Evolutionary conservation across 2,113 vertebrate genomes (phyloP), one percentile per base, ranked within the genome.

Genomic region (Dicentrarchus labrax): DNA sequence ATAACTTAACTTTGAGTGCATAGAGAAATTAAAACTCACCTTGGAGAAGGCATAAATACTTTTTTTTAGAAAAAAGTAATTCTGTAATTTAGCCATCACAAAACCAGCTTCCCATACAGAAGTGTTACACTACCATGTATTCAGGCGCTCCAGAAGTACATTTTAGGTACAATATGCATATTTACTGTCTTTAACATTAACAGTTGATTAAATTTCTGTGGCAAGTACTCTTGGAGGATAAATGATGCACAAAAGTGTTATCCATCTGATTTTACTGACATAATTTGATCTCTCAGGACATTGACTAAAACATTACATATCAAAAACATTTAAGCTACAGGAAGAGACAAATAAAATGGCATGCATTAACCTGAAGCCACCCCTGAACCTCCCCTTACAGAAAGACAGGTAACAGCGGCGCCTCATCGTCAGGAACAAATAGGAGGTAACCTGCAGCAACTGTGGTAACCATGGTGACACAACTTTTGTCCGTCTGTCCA

Each of bases 391-490:
- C 86, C 91, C 85, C 85, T 93, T 93, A 86, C 95, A 96, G 95
- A 91, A 94, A 94, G 90, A 86, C 94, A 94, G 93, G 78, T 94
- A 92, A 79, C 89, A 64, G 68, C 19, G 67, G 67, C 56, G 45
- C 80, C 79, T 87, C 93, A 78, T 85, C 92, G 5, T 88, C 91
- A 66, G 91, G 89, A 89, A 45, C 92, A 87, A 85, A 87, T 87
- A 94, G 90, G 94, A 96, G 96, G 96, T 96, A 96, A 94, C 78
- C 77, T 30, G 71, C 83, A 79, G 64, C 75, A 57, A 60, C 69
- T 67, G 81, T 84, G 88, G 80, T 89, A 86, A 92, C 88, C 80
- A 73, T 78, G 82, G 83, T 89, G 88, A 92, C 77, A 82, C 60
- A 59, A 73, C 84, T 75, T 51, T 59, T 89, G 80, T 93, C 79